These are phyloP conservation scores for Podarcis cretensis DNA, from an alignment of 2,113 vertebrate genomes.

Conservation along the genomic window DNA sequence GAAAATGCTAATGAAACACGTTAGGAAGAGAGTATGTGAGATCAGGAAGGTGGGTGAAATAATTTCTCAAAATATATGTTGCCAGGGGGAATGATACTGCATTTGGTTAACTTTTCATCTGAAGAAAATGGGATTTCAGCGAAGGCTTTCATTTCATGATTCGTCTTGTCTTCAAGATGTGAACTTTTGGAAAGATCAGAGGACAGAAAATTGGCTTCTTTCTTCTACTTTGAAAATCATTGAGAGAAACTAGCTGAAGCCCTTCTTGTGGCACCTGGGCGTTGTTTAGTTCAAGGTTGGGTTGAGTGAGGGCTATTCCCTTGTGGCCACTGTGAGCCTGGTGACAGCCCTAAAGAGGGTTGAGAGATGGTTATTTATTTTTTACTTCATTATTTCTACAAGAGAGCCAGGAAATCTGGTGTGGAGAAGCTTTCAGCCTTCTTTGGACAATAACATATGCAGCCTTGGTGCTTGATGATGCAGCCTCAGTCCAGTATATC, in stretches of 20 bases:
- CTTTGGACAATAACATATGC: too few relatives aligned
- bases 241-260: background rate
- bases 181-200: constrained; percentile 4
- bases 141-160: constrained; percentile 32
- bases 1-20: constrained; percentile 22
- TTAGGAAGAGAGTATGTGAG: constrained; percentile 24
- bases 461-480: too few relatives aligned
- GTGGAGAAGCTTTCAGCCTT: too few relatives aligned
- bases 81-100: constrained; percentile 27
- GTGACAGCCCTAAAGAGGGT: too few relatives aligned
- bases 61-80: constrained; percentile 21
- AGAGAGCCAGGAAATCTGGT: too few relatives aligned
- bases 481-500: too few relatives aligned
- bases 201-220: background rate
- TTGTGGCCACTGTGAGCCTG: background rate
- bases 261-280: background rate
- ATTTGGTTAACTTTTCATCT: constrained; percentile 23
- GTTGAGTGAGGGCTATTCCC: background rate
- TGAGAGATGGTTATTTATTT: too few relatives aligned
- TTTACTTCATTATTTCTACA: too few relatives aligned
- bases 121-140: constrained; percentile 29
- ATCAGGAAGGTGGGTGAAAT: constrained; percentile 29
- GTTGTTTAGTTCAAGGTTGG: background rate
- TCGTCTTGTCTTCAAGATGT: constrained; percentile 13
- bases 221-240: background rate